A percentile compares a stretch with the other conserved stretches of the same genome.
These are phyloP conservation scores for Glyptemys insculpta DNA, from an alignment of 2,797 vertebrate species.

Conservation along the genomic window DNA sequence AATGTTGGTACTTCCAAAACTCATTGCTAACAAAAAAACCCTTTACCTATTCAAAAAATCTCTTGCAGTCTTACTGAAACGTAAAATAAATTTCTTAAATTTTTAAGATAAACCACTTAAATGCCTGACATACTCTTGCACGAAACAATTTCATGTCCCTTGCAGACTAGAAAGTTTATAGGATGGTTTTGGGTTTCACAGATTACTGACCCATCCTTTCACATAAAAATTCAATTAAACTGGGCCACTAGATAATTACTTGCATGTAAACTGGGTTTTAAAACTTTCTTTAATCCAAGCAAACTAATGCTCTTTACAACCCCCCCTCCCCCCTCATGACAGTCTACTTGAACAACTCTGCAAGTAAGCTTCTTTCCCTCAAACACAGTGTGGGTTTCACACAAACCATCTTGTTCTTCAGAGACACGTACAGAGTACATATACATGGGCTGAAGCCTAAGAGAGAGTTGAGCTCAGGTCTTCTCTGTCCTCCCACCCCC, in stretches of 20 bases:
- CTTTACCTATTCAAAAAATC: background rate
- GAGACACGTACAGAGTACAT: too few relatives aligned
- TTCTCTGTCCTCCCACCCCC: background rate
- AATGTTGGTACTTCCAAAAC: background rate
- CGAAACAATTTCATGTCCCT: background rate
- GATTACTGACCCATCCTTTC: background rate
- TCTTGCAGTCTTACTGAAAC: background rate
- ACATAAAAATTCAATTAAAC: background rate
- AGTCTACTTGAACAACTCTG: background rate
- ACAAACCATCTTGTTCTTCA: background rate
- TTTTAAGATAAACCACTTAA: slow-evolving; percentile 3
- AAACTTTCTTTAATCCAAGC: slow-evolving; percentile 4
- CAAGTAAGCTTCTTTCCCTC: background rate
- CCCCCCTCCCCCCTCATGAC: background rate
- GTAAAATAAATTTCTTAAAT: background rate
- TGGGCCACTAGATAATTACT: background rate
- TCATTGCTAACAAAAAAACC: background rate
- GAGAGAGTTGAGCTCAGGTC: background rate
- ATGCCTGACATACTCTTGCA: background rate
- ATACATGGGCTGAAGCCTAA: background rate
- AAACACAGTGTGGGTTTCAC: background rate
- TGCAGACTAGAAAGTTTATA: background rate
- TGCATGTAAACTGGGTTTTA: background rate
- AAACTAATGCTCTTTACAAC: background rate
- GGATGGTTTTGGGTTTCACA: background rate